Evolutionary conservation across 2,113 vertebrate genomes (phyloP).

Genomic region (Corythornis cristatus): DNA sequence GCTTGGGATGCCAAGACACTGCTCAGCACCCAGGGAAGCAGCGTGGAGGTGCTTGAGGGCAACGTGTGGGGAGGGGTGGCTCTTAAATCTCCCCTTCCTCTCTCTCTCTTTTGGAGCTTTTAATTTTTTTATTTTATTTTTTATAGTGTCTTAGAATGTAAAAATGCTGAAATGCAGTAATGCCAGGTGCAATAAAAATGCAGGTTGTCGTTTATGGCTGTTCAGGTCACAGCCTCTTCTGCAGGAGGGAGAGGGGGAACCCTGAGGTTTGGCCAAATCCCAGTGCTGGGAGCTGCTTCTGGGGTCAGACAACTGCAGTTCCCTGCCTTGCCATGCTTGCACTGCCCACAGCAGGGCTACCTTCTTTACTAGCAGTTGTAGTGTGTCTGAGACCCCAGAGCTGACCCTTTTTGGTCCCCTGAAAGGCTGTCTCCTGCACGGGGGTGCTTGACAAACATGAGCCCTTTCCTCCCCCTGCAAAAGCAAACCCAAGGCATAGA

Average conservation of each 20-base stretch:
- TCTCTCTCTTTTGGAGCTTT: background rate
- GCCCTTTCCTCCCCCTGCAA: too few species aligned
- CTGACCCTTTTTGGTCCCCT: background rate
- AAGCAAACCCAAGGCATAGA: background rate
- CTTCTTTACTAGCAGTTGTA: background rate
- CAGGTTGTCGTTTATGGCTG: accelerated
- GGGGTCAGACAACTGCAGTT: background rate
- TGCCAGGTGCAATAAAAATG: background rate
- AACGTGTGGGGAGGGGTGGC: accelerated
- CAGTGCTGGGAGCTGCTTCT: accelerated
- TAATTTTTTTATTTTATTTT: background rate
- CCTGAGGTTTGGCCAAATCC: background rate
- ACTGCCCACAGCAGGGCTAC: background rate
- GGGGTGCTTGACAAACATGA: background rate
- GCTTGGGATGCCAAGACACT: accelerated
- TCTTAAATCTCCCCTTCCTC: too few species aligned
- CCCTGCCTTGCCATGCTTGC: background rate
- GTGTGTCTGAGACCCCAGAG: background rate
- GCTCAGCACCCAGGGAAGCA: background rate
- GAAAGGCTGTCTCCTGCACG: background rate
- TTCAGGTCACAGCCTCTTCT: background rate
- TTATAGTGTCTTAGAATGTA: background rate
- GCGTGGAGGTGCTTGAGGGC: background rate
- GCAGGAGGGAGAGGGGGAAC: background rate
- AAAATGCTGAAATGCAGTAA: background rate